Conservation (phyloP, 2,113 vertebrate genomes). For the Vicugna pacos region DNA sequence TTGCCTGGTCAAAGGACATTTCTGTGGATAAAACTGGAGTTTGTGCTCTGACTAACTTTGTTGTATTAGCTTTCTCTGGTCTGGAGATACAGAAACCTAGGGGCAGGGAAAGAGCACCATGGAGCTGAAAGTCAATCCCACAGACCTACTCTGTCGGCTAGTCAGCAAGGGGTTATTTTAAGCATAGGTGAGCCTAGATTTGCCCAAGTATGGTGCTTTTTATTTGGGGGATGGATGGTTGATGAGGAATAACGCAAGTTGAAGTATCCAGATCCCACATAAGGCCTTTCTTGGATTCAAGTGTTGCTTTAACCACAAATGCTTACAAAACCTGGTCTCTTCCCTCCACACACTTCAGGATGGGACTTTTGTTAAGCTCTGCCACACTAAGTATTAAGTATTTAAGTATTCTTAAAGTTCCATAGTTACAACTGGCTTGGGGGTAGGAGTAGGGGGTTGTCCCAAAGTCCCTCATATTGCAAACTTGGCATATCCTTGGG, state of each 20-base stretch:
- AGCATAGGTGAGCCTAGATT: neutral
- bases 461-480: neutral
- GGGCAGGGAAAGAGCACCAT: neutral
- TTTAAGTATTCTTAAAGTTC: neutral
- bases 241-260: neutral
- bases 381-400: neutral
- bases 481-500: neutral
- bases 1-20: neutral
- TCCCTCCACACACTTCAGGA: neutral
- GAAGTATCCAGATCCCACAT: neutral
- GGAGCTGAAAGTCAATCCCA: neutral
- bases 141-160: neutral
- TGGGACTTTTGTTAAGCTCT: neutral
- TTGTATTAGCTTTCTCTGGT: neutral
- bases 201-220: neutral
- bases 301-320: neutral
- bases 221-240: neutral
- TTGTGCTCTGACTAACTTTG: neutral
- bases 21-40: constrained; percentile 23
- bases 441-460: neutral
- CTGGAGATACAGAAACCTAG: neutral
- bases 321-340: neutral
- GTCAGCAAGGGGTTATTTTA: neutral
- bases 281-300: constrained; percentile 8
- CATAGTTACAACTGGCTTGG: neutral